Evolutionary conservation across 2,113 vertebrate species (phyloP), one percentile per base, ranked within the genome.

Genomic region (Canis aureus): DNA sequence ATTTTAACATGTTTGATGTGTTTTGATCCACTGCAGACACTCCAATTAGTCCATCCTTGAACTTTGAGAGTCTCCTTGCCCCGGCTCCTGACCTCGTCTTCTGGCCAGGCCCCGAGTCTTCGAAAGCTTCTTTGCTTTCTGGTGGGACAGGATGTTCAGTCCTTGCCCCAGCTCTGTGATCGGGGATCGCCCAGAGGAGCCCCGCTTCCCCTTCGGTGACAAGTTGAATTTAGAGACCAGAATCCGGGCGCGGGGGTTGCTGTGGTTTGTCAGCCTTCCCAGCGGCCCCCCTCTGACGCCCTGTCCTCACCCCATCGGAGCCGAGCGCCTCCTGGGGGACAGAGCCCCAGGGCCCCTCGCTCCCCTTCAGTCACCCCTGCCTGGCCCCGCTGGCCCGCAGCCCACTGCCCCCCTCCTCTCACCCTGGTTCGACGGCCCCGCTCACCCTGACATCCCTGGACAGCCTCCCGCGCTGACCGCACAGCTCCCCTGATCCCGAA

Each of bases 1-100:
- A 93, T 98, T 97, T 96, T 93, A 97, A 98, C 83, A 94, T 96
- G 97, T 81, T 96, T 98, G 95, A 95, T 95, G 64, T 82, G 95
- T 95, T 96, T 96, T 69, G 79, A 91, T 97, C 60, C 82, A 95
- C 82, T 97, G 79, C 66, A 96, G 89, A 93, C 95, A 86, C 86
- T 91, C 85, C 83, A 57, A 96, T 95, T 91, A 93, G 95, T 88
- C 43, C 17, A 29, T 91, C 82, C 82, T 84, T 93, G 66, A 78
- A 95, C n/a, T 88, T 43, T 81, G 79, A 38, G 49, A 64, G 64
- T 93, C 76, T 81, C 76, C 90, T 94, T 85, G 55, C 38, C 53
- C 55, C 86, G 79, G 60, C 38, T 97, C 79, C 82, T 96, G 90
- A 95, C 43, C 62, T 90, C 71, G 59, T 55, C 80, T 94, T 96